phyloP scores from a whole-genome alignment of 2,888 invertebrate genomes.

The Merodon equestris region DNA sequence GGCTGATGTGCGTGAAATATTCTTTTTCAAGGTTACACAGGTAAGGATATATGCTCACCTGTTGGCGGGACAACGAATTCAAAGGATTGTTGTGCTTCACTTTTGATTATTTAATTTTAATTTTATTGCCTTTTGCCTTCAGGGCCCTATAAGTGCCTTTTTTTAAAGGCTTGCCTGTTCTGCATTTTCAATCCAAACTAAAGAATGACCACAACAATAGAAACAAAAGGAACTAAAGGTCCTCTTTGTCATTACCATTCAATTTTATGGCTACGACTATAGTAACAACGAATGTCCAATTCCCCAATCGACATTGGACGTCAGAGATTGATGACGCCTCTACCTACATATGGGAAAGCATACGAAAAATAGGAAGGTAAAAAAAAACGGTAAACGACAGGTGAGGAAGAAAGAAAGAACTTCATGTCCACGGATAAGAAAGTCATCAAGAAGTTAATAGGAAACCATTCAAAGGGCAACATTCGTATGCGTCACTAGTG shows the following conservation, averaged over 20 bases:
- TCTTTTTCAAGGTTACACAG: slow-evolving; percentile 58
- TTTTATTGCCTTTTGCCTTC: slow-evolving; percentile 21
- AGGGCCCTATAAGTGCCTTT: too few relatives aligned
- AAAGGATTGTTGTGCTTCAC: slow-evolving; percentile 35
- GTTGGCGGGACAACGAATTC: slow-evolving; percentile 48
- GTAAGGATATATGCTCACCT: slow-evolving; percentile 60
- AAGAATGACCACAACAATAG: too few relatives aligned
- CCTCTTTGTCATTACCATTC: too few relatives aligned
- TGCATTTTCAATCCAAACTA: too few relatives aligned
- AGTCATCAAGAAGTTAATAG: slow-evolving; percentile 43
- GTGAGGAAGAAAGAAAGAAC: slow-evolving; percentile 7
- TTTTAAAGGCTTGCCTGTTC: too few relatives aligned
- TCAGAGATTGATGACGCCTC: not conserved
- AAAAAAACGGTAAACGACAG: too few relatives aligned
- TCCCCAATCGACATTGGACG: slow-evolving; percentile 23
- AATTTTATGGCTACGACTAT: not conserved
- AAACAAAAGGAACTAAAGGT: too few relatives aligned
- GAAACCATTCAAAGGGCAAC: not conserved
- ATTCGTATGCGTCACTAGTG: too few relatives aligned
- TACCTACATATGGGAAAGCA: not conserved
- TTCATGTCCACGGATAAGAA: slow-evolving; percentile 43
- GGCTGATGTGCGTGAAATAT: slow-evolving; percentile 32
- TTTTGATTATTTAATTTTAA: slow-evolving; percentile 12
- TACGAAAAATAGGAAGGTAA: not conserved
- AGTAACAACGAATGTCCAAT: slow-evolving; percentile 28